A percentile compares a stretch with the other conserved stretches of the same genome.
Conservation (phyloP, 2,888 invertebrate species). For the Harpalus rubripes region DNA sequence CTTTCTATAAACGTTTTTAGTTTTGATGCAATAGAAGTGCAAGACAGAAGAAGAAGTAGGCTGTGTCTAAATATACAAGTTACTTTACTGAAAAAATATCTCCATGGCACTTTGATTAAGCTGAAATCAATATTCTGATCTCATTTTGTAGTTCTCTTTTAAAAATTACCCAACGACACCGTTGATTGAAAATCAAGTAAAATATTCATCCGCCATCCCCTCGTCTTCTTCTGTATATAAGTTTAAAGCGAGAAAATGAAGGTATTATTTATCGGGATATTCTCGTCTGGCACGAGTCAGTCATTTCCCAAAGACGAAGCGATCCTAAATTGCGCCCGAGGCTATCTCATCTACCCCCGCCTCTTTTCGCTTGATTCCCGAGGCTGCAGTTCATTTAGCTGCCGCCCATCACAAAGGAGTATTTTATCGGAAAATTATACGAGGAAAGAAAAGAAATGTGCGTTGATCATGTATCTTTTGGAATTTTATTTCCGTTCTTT, state of each 20-base stretch:
- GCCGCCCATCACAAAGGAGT: constrained; percentile 54
- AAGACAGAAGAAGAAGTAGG: too few relatives aligned
- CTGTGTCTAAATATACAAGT: too few relatives aligned
- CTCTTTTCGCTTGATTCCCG: not conserved
- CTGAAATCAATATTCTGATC: constrained; percentile 28
- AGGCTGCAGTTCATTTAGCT: constrained; percentile 56
- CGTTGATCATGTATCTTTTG: constrained; percentile 54
- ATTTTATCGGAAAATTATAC: constrained; percentile 64
- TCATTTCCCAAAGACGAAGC: constrained; percentile 57
- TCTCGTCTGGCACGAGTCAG: constrained; percentile 26
- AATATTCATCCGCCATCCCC: constrained; percentile 34
- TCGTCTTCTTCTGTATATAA: constrained; percentile 1
- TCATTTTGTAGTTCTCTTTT: constrained; percentile 22
- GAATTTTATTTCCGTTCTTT: constrained; percentile 52
- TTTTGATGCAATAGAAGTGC: too few relatives aligned
- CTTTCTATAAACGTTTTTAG: too few relatives aligned
- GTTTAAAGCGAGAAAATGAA: constrained; percentile 57
- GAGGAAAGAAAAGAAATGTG: constrained; percentile 48
- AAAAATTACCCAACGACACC: constrained; percentile 17
- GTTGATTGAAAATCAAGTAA: constrained; percentile 46
- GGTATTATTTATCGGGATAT: constrained; percentile 55
- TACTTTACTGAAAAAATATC: not conserved
- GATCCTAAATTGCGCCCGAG: constrained; percentile 47
- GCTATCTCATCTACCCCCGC: not conserved
- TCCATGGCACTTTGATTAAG: not conserved